Percentiles rank a stretch among this genome's conserved stretches.
These are phyloP conservation scores for Rhogogaster chlorosoma DNA, from an alignment of 2,888 invertebrate genomes.

Conservation along the genomic window DNA sequence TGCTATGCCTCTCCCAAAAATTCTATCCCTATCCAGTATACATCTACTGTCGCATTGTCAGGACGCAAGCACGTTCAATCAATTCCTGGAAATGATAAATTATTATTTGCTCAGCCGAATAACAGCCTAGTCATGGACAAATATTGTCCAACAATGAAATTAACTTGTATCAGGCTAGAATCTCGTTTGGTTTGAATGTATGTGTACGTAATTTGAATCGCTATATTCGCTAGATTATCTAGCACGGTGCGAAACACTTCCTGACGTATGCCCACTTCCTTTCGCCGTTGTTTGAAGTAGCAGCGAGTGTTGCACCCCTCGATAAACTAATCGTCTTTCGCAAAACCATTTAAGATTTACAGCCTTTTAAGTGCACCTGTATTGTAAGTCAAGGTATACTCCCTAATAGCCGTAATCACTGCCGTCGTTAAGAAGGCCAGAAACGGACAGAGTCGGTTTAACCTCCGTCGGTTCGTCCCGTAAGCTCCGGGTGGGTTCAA, in stretches of 20 bases:
- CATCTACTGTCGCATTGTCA: background rate
- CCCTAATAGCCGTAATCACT: conserved; percentile 49
- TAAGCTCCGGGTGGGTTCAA: conserved; percentile 2
- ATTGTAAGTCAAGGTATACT: conserved; percentile 37
- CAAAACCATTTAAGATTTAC: conserved; percentile 40
- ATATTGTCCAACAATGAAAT: background rate
- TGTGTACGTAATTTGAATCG: background rate
- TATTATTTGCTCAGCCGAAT: background rate
- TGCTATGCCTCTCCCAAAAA: background rate
- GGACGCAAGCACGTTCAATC: background rate
- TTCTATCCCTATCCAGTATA: background rate
- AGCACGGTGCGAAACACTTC: background rate
- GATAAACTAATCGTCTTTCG: conserved; percentile 39
- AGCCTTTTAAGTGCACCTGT: conserved; percentile 45
- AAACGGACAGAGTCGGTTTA: conserved; percentile 26
- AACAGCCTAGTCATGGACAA: background rate
- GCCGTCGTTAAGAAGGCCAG: conserved; percentile 43
- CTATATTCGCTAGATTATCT: background rate
- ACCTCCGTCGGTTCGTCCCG: conserved; percentile 30
- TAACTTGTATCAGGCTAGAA: background rate
- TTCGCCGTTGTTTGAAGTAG: conserved; percentile 22
- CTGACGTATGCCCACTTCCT: background rate
- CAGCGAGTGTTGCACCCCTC: background rate
- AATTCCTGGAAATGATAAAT: background rate
- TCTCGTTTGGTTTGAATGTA: background rate